phyloP scores from a whole-genome alignment of 2,113 vertebrate species.

The Otis tarda region DNA sequence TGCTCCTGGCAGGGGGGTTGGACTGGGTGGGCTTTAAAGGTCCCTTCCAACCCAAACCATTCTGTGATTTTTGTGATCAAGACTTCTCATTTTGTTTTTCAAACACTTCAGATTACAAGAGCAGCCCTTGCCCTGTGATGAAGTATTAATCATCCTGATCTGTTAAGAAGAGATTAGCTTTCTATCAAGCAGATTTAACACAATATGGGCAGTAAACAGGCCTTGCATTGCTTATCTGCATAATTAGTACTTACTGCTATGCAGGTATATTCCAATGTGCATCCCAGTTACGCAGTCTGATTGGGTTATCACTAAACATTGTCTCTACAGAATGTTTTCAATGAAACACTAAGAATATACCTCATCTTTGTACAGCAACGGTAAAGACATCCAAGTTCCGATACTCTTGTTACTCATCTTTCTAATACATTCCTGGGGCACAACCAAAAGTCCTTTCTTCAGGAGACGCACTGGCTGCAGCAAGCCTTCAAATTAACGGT shows the following conservation, averaged over 20 bases:
- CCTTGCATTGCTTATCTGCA: neutral
- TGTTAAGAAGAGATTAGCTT: neutral
- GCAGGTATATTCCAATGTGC: neutral
- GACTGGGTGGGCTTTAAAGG: no score
- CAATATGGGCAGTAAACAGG: neutral
- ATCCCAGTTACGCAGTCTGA: neutral
- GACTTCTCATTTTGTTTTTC: neutral
- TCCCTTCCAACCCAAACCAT: no score
- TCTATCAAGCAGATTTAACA: neutral
- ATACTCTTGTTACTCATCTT: neutral
- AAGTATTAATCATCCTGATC: neutral
- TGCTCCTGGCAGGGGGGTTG: no score
- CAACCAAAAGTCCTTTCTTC: neutral
- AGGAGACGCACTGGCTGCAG: neutral
- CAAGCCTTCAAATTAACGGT: fast-evolving
- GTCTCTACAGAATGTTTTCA: neutral
- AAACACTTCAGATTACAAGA: neutral
- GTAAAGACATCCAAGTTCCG: neutral
- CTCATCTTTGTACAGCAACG: neutral
- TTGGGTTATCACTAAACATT: neutral
- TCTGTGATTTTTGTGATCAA: neutral
- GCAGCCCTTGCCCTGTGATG: neutral
- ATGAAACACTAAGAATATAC: neutral
- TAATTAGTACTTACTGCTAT: neutral
- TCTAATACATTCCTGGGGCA: neutral